These are phyloP conservation scores for Folsomia candida DNA, from an alignment of 2,888 invertebrate genomes.

Conservation along the genomic window DNA sequence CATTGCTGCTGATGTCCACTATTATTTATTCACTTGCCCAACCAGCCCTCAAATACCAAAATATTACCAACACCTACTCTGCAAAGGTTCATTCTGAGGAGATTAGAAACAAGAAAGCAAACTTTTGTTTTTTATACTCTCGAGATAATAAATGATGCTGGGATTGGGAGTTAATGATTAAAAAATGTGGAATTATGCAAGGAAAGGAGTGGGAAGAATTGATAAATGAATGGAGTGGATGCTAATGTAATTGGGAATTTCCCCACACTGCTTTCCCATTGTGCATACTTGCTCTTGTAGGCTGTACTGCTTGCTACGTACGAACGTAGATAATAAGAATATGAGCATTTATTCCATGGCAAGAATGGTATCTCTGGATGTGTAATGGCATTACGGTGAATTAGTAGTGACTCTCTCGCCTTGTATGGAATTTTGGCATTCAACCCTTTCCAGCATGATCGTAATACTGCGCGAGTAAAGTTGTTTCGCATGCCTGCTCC, in stretches of 20 bases:
- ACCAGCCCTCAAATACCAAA: too few species aligned
- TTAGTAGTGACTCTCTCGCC: not conserved
- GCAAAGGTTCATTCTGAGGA: too few species aligned
- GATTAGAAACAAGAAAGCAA: too few species aligned
- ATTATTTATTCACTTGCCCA: too few species aligned
- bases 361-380: not conserved
- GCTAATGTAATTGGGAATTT: constrained; percentile 19
- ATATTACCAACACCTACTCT: too few species aligned
- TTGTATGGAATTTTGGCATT: not conserved
- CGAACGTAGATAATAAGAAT: not conserved
- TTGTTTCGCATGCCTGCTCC: not conserved
- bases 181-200: constrained; percentile 32
- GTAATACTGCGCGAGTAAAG: not conserved
- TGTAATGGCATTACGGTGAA: not conserved
- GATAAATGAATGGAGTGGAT: constrained; percentile 18
- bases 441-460: not conserved
- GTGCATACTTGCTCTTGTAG: constrained; percentile 8
- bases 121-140: not conserved
- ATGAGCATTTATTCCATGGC: not conserved
- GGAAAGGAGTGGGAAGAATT: constrained; percentile 23
- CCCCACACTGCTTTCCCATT: not conserved
- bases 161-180: constrained; percentile 18
- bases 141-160: not conserved
- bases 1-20: not conserved
- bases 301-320: constrained; percentile 13